Percentiles rank a stretch among this genome's conserved stretches.
Conservation (phyloP, 2,888 invertebrate genomes). For the Lacanobia wlatinum region DNA sequence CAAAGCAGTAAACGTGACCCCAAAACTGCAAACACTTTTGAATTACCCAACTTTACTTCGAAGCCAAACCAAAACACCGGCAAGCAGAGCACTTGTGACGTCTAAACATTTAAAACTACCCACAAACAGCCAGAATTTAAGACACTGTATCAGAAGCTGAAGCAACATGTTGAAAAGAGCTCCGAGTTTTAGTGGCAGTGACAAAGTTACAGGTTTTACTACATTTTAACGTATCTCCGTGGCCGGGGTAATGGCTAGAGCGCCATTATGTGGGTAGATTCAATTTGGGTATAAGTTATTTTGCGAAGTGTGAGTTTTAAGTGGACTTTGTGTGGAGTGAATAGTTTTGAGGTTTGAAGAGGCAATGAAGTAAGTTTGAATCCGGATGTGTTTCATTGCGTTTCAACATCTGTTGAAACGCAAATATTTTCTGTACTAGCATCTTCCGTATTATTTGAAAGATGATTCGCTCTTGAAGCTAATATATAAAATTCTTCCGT, state of each 20-base stretch:
- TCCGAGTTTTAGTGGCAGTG: slow-evolving; percentile 40
- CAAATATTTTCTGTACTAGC: not conserved
- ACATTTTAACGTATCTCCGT: slow-evolving; percentile 62
- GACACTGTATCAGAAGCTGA: slow-evolving; percentile 46
- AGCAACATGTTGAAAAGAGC: slow-evolving; percentile 61
- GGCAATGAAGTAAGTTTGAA: slow-evolving; percentile 30
- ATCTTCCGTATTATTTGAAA: not conserved
- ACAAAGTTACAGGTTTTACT: slow-evolving; percentile 68
- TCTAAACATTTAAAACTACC: slow-evolving; percentile 44
- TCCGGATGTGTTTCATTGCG: not conserved
- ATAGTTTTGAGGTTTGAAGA: slow-evolving; percentile 28
- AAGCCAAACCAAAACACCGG: slow-evolving; percentile 3
- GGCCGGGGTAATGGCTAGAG: slow-evolving; percentile 48
- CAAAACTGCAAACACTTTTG: slow-evolving; percentile 11
- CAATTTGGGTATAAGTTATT: slow-evolving; percentile 63
- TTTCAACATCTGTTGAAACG: slow-evolving; percentile 1
- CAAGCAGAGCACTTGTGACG: slow-evolving; percentile 16
- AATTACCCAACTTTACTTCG: slow-evolving; percentile 24
- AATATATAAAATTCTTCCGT: no score
- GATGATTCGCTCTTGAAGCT: no score
- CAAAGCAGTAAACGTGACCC: slow-evolving; percentile 14
- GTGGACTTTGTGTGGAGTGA: slow-evolving; percentile 41
- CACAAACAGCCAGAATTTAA: slow-evolving; percentile 39
- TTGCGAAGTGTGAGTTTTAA: slow-evolving; percentile 54
- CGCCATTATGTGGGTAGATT: slow-evolving; percentile 58